Percentiles rank a stretch among this genome's conserved stretches.
Conservation (phyloP, 2,113 vertebrate species). For the Thalassoma bifasciatum region DNA sequence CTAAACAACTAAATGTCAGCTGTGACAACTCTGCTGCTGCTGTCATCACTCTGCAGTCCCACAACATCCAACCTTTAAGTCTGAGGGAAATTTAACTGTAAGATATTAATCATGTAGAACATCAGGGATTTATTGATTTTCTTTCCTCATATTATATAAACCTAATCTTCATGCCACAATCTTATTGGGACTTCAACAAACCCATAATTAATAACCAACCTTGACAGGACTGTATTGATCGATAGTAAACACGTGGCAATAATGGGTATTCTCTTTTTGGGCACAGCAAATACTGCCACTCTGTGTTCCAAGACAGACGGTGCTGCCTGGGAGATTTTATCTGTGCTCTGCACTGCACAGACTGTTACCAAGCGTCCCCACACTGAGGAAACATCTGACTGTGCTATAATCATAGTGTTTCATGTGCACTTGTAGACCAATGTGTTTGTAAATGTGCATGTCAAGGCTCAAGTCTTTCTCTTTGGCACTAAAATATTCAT, state of each 20-base stretch:
- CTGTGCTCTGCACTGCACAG: slow-evolving; percentile 7
- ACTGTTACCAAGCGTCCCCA: slow-evolving; percentile 2
- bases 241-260: slow-evolving; percentile 32
- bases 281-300: slow-evolving; percentile 83
- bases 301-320: slow-evolving; percentile 75
- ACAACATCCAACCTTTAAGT: neutral
- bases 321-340: slow-evolving; percentile 57
- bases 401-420: neutral
- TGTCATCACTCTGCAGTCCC: neutral
- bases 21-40: neutral
- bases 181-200: neutral
- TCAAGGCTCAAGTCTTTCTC: neutral
- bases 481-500: neutral
- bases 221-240: slow-evolving; percentile 45
- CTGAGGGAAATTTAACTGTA: neutral
- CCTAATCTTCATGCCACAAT: neutral
- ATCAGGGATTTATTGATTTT: neutral
- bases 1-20: neutral
- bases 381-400: slow-evolving; percentile 2
- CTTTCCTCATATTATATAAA: neutral
- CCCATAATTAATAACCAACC: neutral
- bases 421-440: neutral
- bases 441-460: neutral
- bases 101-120: neutral
- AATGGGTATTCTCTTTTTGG: slow-evolving; percentile 50